Conservation (phyloP, 2,113 vertebrate species). For the Megaceryle maxima region DNA sequence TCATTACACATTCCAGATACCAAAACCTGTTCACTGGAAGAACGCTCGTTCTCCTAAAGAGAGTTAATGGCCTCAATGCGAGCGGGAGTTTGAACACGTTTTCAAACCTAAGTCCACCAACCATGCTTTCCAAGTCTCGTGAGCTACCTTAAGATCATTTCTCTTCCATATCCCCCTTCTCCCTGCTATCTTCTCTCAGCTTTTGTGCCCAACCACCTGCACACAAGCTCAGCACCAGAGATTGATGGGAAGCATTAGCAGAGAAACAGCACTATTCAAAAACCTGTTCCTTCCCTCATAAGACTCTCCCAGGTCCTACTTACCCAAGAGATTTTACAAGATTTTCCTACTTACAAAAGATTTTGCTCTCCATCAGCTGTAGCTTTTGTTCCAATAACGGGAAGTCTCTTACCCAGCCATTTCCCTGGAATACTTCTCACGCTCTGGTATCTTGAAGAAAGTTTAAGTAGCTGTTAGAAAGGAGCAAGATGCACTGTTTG, state of each 20-base stretch:
- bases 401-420: not conserved
- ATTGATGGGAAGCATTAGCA: not conserved
- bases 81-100: not conserved
- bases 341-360: not conserved
- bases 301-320: not conserved
- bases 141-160: not conserved
- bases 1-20: not conserved
- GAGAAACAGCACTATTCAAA: not conserved
- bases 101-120: not conserved
- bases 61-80: not conserved
- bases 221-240: not conserved
- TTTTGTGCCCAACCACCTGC: slow-evolving; percentile 6
- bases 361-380: not conserved
- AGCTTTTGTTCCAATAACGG: not conserved
- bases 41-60: not conserved
- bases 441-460: not conserved
- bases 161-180: slow-evolving; percentile 1
- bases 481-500: not conserved
- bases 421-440: not conserved
- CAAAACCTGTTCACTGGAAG: not conserved
- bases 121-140: not conserved
- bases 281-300: not conserved
- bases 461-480: not conserved
- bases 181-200: not conserved
- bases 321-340: not conserved